A percentile compares a stretch with the other conserved stretches of the same genome.
phyloP scores from a whole-genome alignment of 2,797 vertebrate species.

The Limosa lapponica region DNA sequence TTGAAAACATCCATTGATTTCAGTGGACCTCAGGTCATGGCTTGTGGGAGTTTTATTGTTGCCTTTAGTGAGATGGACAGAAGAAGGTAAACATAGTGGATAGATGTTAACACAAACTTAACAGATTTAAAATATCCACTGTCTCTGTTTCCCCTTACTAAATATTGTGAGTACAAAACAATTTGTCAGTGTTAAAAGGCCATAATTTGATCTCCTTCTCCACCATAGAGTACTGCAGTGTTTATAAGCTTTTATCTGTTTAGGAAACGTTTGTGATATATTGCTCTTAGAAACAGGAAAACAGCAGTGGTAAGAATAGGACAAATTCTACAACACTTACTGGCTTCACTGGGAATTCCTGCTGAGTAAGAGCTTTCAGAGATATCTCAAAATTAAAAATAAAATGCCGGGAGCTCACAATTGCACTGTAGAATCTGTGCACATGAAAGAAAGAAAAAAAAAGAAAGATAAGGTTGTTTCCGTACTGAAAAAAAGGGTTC shows the following conservation, averaged over 20 bases:
- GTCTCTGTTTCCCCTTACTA: not conserved
- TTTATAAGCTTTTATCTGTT: slow-evolving; percentile 12
- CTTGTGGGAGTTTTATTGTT: slow-evolving; percentile 43
- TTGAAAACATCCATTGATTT: slow-evolving; percentile 63
- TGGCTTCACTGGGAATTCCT: not conserved
- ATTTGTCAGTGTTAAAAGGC: not conserved
- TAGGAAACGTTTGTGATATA: not conserved
- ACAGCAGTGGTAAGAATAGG: not conserved
- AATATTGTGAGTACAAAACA: not conserved
- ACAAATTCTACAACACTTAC: not conserved
- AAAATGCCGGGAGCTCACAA: not conserved
- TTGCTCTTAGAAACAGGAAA: slow-evolving; percentile 17
- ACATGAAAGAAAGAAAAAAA: not conserved
- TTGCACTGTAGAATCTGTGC: not conserved
- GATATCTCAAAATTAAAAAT: not conserved
- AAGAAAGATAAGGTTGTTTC: not conserved
- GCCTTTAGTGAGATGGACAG: slow-evolving; percentile 6
- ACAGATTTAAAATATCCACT: not conserved
- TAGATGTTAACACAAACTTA: slow-evolving; percentile 31
- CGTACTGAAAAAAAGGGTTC: not conserved
- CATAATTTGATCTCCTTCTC: not conserved
- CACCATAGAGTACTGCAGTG: not conserved
- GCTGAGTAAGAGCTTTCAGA: not conserved
- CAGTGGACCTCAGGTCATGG: slow-evolving; percentile 29
- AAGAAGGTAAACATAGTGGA: slow-evolving; percentile 19